Percentiles rank a stretch among this genome's conserved stretches.
These are phyloP conservation scores for Phenganax marumi DNA, from an alignment of 92 coral and sea anemone species.

Conservation along the genomic window DNA sequence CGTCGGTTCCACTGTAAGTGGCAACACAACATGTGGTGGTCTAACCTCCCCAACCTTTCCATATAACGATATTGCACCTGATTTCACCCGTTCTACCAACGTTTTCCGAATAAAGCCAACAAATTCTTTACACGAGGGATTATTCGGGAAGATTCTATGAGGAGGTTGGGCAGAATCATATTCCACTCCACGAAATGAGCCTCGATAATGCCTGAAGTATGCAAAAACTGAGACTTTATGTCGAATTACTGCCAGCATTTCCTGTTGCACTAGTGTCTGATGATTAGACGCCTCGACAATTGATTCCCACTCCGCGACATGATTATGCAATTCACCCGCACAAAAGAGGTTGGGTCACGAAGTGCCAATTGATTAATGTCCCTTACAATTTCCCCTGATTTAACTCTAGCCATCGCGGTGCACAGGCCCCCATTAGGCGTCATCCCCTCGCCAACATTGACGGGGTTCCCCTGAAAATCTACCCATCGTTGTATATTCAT, in stretches of 20 bases:
- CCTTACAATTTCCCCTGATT: background rate
- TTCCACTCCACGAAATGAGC: background rate
- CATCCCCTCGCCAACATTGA: background rate
- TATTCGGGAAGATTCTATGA: background rate
- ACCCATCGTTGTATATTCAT: background rate
- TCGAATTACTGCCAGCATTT: background rate
- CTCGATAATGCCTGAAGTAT: background rate
- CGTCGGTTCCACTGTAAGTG: no score
- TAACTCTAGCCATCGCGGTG: background rate
- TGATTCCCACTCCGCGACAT: background rate
- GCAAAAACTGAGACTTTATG: background rate
- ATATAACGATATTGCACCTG: background rate
- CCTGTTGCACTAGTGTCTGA: background rate
- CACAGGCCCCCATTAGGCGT: background rate
- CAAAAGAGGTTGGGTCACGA: background rate
- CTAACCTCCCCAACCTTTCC: background rate
- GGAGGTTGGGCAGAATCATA: background rate
- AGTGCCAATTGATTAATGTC: background rate
- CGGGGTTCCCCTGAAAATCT: background rate
- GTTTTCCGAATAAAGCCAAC: background rate
- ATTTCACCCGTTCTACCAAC: background rate
- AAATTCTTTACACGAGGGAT: background rate
- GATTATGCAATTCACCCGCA: background rate
- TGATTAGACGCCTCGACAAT: background rate
- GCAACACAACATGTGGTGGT: no score